phyloP scores from a whole-genome alignment of 1,140 invertebrate species.

The Psilanteris sp. region DNA sequence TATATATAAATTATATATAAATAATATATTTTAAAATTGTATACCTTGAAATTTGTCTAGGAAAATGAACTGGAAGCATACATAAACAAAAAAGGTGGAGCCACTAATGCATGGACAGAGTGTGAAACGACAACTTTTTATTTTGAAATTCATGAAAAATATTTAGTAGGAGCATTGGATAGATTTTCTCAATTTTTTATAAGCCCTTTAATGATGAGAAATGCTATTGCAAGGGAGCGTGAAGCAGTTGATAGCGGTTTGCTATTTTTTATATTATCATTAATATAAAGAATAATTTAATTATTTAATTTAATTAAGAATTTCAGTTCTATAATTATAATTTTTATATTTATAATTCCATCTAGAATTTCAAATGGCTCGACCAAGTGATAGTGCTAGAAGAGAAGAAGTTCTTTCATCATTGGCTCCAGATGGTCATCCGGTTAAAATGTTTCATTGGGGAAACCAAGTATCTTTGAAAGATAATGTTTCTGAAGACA shows the following conservation, averaged over 20 bases:
- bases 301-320: too few species aligned
- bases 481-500: slow-evolving; percentile 84
- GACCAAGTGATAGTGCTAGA: slow-evolving; percentile 84
- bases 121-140: slow-evolving; percentile 92
- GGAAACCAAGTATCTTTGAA: slow-evolving; percentile 90
- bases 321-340: neutral
- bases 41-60: neutral
- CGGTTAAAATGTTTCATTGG: slow-evolving; percentile 91
- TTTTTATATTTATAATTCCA: too few species aligned
- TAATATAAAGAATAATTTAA: too few species aligned
- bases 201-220: slow-evolving; percentile 90
- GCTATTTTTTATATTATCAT: too few species aligned
- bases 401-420: slow-evolving; percentile 87
- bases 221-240: slow-evolving; percentile 93
- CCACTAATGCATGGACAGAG: slow-evolving; percentile 91
- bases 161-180: slow-evolving; percentile 87
- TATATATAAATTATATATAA: too few species aligned
- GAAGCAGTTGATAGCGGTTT: slow-evolving; percentile 94
- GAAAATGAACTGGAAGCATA: slow-evolving; percentile 93
- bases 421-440: slow-evolving; percentile 85
- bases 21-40: slow-evolving; percentile 9
- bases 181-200: slow-evolving; percentile 96
- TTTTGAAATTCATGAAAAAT: slow-evolving; percentile 91
- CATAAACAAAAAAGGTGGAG: slow-evolving; percentile 89
- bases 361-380: slow-evolving; percentile 89